Base-by-base conservation (phyloP, 1,140 invertebrate genomes). In the Drosophila tropicalis region DNA sequence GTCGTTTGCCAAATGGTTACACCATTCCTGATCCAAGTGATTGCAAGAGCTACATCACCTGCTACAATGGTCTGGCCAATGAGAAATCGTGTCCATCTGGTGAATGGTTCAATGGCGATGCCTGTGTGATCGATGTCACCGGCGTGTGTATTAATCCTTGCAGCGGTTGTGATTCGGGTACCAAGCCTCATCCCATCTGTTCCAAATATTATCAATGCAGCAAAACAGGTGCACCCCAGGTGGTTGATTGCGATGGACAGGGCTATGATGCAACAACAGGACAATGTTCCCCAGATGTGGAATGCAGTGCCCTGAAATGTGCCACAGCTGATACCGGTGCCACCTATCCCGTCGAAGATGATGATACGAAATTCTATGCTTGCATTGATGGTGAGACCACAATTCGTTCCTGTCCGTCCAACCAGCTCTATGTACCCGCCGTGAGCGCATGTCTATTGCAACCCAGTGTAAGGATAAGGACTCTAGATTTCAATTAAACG, bases 161-260 rank as follows among this genome's bases (percentile, higher is more conserved):
- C 70, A 70, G 55, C 34, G 54, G 58, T 39, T 85, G 83, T 58
- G 36, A 39, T 13, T 67, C 36, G 0, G 75, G 72, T 5, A 74
- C 73, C n/a, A 74, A 87, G 6, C 69, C 90, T 0, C 74, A 91
- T 74, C 90, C 90, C 2, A 79, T 85, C 7, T 91, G 90, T 41
- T 75, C 75, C 15, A 68, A 91, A 13, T 91, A 87, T 66, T 91
- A 63, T 55, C 68, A 89, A 12, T 91, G 90, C 64, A 80, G 72
- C 12, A 69, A 76, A 0, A 4, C 44, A 12, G 78, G 86, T 1
- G 44, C 75, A 10, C 55, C 90, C 0, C 34, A 67, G 25, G 90
- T 91, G 0, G 64, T 75, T 0, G 61, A 76, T 2, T 91, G 90
- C 56, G 29, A 69, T 5, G 81, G 70, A 5, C 39, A 79, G 25